Evolutionary conservation across 2,888 invertebrate genomes (phyloP), one percentile per base, ranked within the genome.

Genomic region (Spilosoma lubricipeda): DNA sequence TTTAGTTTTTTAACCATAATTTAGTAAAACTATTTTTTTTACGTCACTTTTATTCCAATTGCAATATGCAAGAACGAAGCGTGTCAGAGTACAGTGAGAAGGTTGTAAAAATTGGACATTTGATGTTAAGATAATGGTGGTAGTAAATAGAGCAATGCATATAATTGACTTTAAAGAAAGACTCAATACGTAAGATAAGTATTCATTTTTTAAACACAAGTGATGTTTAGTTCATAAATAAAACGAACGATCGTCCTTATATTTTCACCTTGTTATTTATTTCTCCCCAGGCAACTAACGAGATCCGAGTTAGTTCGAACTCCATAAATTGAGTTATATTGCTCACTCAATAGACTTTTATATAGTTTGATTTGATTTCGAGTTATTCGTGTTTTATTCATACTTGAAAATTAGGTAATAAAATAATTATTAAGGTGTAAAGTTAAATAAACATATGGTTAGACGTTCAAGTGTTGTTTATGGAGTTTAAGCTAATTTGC

Each of bases 241-340:
- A 68, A 42, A 45, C 23, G 42, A 56, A 67, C 63, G 39, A 48
- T 36, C 45, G 39, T 11, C 68, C 68, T 68, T 68, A 68, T 48
- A 68, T 73, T 68, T 67, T 63, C 67, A 66, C 67, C 52, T 72
- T 56, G 67, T 77, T 74, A 77, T 68, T 65, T 73, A 77, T 70
- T 68, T 74, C 63, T 67, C 59, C 42, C 70, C 36, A 59, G 70
- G 18, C 27, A 67, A 75, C 71, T 79, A 67, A 63, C 48, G 33
- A 79, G 73, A 59, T 70, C 39, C 59, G 66, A 82, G 64, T 73
- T 70, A 77, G 64, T 67, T 71, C 27, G 63, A 72, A 39, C 65
- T 72, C 59, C 18, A 59, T 73, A 72, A 77, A 82, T 76, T n/a
- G 59, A 77, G 73, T 82, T 77, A 73, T 67, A 56, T 68, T 67